Percentiles rank a stretch among this genome's conserved stretches.
phyloP scores from a whole-genome alignment of 2,113 vertebrate genomes.

The Lamprotornis superbus region DNA sequence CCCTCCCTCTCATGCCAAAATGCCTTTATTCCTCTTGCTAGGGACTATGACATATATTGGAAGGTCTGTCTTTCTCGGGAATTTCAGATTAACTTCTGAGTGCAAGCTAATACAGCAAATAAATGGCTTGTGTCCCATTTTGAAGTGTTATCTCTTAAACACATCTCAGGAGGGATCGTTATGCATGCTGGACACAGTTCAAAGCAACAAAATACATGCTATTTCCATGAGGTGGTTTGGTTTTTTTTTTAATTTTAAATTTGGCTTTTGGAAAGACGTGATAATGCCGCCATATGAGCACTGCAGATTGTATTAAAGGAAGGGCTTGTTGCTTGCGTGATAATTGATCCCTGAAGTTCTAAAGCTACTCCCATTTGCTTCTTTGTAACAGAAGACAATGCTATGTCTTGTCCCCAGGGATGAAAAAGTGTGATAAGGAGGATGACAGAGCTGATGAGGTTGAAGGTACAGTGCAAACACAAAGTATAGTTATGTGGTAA shows the following conservation, averaged over 20 bases:
- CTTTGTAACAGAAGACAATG: not conserved
- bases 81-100: not conserved
- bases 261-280: not conserved
- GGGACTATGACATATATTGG: not conserved
- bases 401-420: not conserved
- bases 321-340: not conserved
- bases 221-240: not conserved
- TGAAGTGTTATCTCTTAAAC: not conserved
- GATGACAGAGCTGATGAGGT: not conserved
- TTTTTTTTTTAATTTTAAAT: not conserved
- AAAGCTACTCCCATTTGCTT: not conserved
- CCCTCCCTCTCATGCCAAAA: not conserved
- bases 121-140: rapidly evolving
- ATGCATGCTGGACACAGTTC: not conserved
- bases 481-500: not conserved
- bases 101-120: not conserved
- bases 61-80: not conserved
- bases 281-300: not conserved
- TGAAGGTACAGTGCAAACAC: not conserved
- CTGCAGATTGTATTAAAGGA: not conserved
- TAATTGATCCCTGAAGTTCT: not conserved
- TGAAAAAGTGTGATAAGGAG: not conserved
- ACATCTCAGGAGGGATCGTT: not conserved
- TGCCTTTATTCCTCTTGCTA: not conserved
- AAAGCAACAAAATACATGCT: not conserved